Evolutionary conservation across 2,797 vertebrate genomes (phyloP), one percentile per base, ranked within the genome.

Genomic region (Ciconia nigra): DNA sequence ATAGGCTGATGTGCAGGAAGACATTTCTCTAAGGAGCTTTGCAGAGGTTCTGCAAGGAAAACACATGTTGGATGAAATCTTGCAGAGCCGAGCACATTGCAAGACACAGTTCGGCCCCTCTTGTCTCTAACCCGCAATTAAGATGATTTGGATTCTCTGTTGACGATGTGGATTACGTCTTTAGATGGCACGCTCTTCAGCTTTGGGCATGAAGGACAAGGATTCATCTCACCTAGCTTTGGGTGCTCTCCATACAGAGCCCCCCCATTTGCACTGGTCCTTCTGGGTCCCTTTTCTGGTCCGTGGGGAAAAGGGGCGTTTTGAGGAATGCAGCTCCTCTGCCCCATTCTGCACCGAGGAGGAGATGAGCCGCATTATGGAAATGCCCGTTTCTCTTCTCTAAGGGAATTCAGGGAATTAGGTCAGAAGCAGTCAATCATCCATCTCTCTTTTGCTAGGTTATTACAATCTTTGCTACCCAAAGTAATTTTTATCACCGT

Each of bases 361-460:
- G 41, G 39, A 73, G 58, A 46, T 13, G 15, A 62, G 20, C n/a
- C 1, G 5, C 8, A 0, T 26, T 69, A 26, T 0, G 5, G n/a
- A 87, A 69, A n/a, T 9, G 6, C 31, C 10, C 13, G 2, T 42
- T 67, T 67, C 58, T 76, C n/a, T 70, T 69, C 41, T 76, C 42
- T 13, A 28, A 35, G 46, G 26, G 59, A 69, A 72, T 91, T 41
- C 11, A 22, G 47, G 39, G 52, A 41, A n/a, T 26, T 59, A 31
- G 7, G 15, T 69, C 18, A 12, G 42, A 13, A 59, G 13, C 7
- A 39, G 21, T 39, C 35, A 26, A 26, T 20, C 78, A 65, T 7
- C 7, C 11, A 3, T 16, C 39, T 51, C 24, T 25, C 25, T 63
- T 55, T 51, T 61, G 3, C 55, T 24, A 11, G 13, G 20, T 69